Evolutionary conservation across 2,113 vertebrate genomes (phyloP).

Genomic region (Turdus rufiventris): DNA sequence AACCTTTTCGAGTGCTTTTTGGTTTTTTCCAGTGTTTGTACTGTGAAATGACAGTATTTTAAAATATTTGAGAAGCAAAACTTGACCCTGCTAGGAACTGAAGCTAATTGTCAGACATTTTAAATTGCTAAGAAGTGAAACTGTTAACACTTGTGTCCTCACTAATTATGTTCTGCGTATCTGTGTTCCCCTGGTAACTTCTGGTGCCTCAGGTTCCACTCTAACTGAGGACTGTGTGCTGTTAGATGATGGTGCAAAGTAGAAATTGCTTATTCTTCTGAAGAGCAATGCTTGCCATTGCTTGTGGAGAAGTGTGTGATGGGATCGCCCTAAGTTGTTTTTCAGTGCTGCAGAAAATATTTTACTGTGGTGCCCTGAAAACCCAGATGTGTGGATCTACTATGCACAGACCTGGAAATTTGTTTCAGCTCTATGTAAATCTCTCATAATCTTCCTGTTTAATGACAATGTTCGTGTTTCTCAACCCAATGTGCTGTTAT

Average conservation of each 20-base stretch:
- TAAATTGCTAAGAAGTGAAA: background rate
- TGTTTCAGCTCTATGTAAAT: background rate
- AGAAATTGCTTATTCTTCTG: background rate
- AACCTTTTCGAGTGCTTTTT: background rate
- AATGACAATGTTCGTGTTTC: accelerated
- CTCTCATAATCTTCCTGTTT: background rate
- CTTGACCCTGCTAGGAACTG: constrained; percentile 23
- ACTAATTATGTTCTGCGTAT: background rate
- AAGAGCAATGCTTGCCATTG: background rate
- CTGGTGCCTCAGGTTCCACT: background rate
- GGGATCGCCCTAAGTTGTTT: background rate
- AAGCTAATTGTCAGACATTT: constrained; percentile 15
- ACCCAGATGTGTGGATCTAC: background rate
- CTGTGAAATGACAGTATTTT: background rate
- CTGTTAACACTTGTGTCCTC: background rate
- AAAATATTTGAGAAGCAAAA: constrained; percentile 26
- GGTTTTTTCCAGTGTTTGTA: background rate
- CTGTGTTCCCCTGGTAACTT: background rate
- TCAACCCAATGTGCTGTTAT: background rate
- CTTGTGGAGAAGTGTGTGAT: background rate
- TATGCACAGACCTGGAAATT: background rate
- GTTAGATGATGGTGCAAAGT: background rate
- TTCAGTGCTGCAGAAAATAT: background rate
- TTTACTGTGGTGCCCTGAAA: background rate
- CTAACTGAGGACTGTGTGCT: background rate